Evolutionary conservation across 2,888 invertebrate genomes (phyloP).

Genomic region (Lasioglossum marginatum): DNA sequence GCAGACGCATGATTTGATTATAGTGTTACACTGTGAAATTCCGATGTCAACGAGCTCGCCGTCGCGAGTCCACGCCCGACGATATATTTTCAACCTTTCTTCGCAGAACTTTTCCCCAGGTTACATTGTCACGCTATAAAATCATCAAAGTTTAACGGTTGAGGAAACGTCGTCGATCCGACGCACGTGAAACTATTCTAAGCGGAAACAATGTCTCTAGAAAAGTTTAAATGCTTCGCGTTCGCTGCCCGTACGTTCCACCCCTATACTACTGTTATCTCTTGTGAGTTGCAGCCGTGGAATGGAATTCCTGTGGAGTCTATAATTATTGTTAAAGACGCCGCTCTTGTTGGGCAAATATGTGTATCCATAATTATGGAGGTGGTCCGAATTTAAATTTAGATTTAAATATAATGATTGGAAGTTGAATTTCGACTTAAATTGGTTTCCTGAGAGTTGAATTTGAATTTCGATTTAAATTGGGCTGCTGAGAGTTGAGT

Average conservation of each 20-base stretch:
- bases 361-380: too few species aligned
- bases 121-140: not conserved
- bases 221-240: not conserved
- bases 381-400: too few species aligned
- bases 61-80: not conserved
- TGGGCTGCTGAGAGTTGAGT: too few species aligned
- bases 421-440: too few species aligned
- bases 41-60: constrained; percentile 45
- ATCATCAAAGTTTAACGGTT: not conserved
- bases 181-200: not conserved
- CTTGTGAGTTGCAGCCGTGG: not conserved
- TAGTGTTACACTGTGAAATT: constrained; percentile 47
- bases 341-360: too few species aligned
- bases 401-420: too few species aligned
- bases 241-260: not conserved
- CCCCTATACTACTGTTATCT: not conserved
- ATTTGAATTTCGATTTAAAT: too few species aligned
- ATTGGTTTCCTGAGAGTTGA: too few species aligned
- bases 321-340: not conserved
- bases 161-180: not conserved
- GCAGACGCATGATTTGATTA: constrained; percentile 46
- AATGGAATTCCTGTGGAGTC: not conserved
- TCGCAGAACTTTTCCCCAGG: not conserved
- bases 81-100: too few species aligned
- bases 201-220: not conserved